These are phyloP conservation scores for Cataglyphis rosenhaueri DNA, from an alignment of 2,888 invertebrate genomes.

Conservation along the genomic window DNA sequence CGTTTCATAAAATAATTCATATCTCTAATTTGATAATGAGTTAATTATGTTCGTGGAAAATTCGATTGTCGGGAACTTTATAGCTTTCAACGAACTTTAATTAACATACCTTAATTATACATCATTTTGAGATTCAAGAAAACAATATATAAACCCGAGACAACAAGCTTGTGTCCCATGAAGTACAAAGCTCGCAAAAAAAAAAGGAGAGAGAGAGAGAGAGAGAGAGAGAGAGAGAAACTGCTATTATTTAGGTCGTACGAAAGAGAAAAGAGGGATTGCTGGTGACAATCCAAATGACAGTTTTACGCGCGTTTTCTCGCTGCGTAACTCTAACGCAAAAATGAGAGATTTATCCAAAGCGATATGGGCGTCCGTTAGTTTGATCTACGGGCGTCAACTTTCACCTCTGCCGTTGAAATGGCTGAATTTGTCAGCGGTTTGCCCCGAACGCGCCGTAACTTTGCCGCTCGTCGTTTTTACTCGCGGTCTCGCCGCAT, in stretches of 20 bases:
- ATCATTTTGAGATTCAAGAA: neutral
- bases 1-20: conserved; percentile 20
- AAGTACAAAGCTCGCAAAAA: neutral
- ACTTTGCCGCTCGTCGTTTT: conserved; percentile 26
- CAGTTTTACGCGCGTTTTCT: conserved; percentile 24
- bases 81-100: conserved; percentile 19
- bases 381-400: conserved; percentile 7
- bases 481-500: neutral
- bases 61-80: conserved; percentile 1
- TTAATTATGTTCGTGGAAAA: neutral
- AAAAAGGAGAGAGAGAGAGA: no score
- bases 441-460: neutral
- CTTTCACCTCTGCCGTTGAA: conserved; percentile 13
- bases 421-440: conserved; percentile 37
- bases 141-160: neutral
- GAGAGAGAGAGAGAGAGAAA: neutral
- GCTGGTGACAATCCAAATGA: conserved; percentile 4
- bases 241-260: neutral
- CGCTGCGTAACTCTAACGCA: neutral
- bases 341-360: conserved; percentile 33
- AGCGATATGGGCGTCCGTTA: neutral
- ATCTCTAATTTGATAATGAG: conserved; percentile 24
- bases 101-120: neutral
- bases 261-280: neutral
- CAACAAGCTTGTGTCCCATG: neutral